Percentiles rank a stretch among this genome's conserved stretches.
These are phyloP conservation scores for Vipera latastei DNA, from an alignment of 2,797 vertebrate species.

Conservation along the genomic window DNA sequence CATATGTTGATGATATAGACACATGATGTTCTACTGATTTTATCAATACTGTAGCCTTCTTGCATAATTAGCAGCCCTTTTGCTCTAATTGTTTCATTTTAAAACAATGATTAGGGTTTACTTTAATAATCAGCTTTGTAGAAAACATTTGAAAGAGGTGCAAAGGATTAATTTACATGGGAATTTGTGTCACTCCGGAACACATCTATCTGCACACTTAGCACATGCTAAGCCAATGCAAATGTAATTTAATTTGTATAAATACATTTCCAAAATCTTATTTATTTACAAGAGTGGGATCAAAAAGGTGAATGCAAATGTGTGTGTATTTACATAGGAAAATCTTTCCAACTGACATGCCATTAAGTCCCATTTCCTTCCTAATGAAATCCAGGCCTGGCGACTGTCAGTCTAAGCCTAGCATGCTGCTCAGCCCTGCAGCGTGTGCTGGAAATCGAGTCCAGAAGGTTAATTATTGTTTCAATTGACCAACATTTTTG, in stretches of 20 bases:
- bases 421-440: not conserved
- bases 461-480: slow-evolving; percentile 51
- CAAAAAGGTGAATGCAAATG: not conserved
- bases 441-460: slow-evolving; percentile 28
- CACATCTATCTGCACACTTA: not conserved
- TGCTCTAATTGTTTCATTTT: not conserved
- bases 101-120: not conserved
- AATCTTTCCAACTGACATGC: not conserved
- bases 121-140: not conserved
- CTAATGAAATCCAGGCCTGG: slow-evolving; percentile 43
- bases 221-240: not conserved
- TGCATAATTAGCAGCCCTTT: not conserved
- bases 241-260: not conserved
- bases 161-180: not conserved
- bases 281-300: not conserved
- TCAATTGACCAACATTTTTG: slow-evolving; percentile 60
- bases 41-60: not conserved
- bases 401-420: slow-evolving; percentile 5
- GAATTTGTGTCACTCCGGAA: not conserved
- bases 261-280: not conserved
- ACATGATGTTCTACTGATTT: not conserved
- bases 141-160: not conserved
- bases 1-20: not conserved
- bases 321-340: not conserved
- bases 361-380: slow-evolving; percentile 22